phyloP scores from a whole-genome alignment of 2,888 invertebrate genomes.

The Drosophila subsilvestris region DNA sequence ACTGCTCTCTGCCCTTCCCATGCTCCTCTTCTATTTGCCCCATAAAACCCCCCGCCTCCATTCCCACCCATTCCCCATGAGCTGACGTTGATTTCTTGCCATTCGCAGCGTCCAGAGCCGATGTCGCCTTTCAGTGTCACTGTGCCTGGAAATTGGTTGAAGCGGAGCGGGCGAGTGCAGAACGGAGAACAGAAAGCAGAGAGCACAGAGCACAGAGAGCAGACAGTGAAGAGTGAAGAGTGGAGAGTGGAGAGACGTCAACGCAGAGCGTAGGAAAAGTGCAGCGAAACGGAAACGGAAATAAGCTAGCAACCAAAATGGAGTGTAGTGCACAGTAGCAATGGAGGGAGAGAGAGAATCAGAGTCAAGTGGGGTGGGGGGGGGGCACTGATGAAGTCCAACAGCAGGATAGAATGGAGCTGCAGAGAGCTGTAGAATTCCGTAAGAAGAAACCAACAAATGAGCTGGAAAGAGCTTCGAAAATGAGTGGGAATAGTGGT shows the following conservation, averaged over 20 bases:
- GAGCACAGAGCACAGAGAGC: background rate
- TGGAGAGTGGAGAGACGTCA: constrained; percentile 2
- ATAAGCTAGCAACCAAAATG: constrained; percentile 25
- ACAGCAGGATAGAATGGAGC: background rate
- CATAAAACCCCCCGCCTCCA: background rate
- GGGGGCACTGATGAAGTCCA: background rate
- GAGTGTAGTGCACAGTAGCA: background rate
- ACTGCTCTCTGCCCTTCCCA: background rate
- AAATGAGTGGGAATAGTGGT: background rate
- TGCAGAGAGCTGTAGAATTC: background rate
- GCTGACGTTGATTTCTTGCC: constrained; percentile 77
- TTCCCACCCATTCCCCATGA: constrained; percentile 26
- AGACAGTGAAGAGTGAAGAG: constrained; percentile 3
- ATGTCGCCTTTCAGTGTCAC: constrained; percentile 66
- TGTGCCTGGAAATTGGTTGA: constrained; percentile 67
- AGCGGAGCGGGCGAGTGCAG: constrained; percentile 11
- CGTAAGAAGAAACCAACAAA: background rate
- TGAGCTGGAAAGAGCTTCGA: background rate
- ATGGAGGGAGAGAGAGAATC: background rate
- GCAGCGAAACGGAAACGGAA: constrained; percentile 40
- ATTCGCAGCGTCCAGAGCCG: constrained; percentile 68
- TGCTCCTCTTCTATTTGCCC: background rate
- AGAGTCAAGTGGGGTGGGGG: background rate
- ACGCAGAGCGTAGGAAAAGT: background rate
- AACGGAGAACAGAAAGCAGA: background rate